Conservation (phyloP, 2,888 invertebrate genomes). For the Tupiocoris notatus region DNA sequence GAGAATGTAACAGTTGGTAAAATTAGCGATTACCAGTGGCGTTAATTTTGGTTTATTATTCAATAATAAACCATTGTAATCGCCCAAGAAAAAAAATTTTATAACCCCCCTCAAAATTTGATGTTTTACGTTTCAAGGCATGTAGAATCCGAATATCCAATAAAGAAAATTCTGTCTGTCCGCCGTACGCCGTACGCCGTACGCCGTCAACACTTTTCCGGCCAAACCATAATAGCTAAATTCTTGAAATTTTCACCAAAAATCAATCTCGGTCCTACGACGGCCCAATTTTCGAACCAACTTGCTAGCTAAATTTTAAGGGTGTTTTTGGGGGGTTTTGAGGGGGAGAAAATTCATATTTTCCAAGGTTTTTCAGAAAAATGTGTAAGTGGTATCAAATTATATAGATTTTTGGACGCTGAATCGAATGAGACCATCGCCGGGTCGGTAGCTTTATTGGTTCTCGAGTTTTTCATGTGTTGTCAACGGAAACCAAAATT, state of each 20-base stretch:
- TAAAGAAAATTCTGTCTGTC: neutral
- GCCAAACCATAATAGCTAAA: neutral
- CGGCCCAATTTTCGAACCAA: neutral
- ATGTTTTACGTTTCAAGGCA: neutral
- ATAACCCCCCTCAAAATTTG: slow-evolving; percentile 1
- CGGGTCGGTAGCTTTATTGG: neutral
- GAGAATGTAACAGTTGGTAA: too few relatives aligned
- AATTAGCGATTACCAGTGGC: too few relatives aligned
- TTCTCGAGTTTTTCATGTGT: too few relatives aligned
- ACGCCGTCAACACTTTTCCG: neutral
- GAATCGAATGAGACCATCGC: neutral
- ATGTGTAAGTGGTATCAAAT: neutral
- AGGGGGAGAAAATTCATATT: neutral
- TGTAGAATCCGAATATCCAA: neutral
- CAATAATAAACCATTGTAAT: neutral
- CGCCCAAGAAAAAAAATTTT: neutral
- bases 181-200: neutral
- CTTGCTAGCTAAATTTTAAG: neutral
- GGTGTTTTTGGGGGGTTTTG: neutral
- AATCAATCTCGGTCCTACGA: neutral
- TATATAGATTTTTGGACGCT: neutral
- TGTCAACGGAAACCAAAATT: too few relatives aligned
- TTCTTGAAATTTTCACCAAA: neutral
- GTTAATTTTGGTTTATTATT: slow-evolving; percentile 3
- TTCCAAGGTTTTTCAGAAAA: neutral